phyloP scores from a whole-genome alignment of 1,140 invertebrate species.

The Paramacrobiotus metropolitanus region DNA sequence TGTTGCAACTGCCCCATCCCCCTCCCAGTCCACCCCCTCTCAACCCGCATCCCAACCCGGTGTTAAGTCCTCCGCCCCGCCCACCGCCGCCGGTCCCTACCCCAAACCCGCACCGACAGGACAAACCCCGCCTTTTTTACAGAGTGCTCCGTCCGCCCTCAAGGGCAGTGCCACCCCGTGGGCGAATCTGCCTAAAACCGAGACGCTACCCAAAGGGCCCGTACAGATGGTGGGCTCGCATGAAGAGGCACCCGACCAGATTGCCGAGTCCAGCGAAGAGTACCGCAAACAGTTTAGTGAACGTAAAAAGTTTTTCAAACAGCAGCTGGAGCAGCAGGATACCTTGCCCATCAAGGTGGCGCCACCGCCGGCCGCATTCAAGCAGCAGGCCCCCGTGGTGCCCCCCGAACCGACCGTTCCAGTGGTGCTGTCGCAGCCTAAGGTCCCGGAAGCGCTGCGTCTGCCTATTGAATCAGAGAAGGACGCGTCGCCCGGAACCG shows the following conservation, averaged over 20 bases:
- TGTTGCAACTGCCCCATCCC: no score
- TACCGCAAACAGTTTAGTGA: neutral
- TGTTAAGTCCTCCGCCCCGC: neutral
- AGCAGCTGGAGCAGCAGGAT: neutral
- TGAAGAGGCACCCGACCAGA: neutral
- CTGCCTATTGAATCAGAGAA: no score
- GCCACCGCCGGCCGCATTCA: neutral
- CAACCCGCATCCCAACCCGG: neutral
- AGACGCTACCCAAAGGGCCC: neutral
- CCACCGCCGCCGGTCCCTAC: neutral
- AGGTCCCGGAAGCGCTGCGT: neutral
- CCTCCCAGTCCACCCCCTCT: no score
- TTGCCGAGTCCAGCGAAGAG: neutral
- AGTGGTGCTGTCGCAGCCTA: neutral
- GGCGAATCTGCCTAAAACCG: neutral
- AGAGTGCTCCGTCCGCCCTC: neutral
- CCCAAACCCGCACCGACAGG: neutral
- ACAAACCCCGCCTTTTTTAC: neutral
- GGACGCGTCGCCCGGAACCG: no score
- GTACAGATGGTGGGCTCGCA: slow-evolving; percentile 2
- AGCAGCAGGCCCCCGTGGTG: neutral
- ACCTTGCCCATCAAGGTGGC: neutral
- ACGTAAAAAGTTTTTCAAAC: slow-evolving; percentile 2
- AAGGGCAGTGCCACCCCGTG: neutral
- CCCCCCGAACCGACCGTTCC: neutral